Percentiles rank a stretch among this genome's conserved stretches.
phyloP scores from a whole-genome alignment of 2,797 vertebrate species.

The Poeciliopsis presidionis region DNA sequence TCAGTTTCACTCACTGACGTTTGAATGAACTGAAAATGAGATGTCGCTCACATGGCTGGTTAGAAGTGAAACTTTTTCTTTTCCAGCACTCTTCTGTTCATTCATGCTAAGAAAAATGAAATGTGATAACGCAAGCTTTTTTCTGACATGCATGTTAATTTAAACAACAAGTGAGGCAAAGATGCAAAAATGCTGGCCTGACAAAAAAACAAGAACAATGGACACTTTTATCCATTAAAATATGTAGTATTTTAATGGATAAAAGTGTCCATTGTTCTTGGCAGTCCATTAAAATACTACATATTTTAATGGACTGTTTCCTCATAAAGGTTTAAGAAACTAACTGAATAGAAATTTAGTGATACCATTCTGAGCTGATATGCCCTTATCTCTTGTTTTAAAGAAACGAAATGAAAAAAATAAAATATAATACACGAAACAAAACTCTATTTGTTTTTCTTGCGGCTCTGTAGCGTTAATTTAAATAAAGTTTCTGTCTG shows the following conservation, averaged over 20 bases:
- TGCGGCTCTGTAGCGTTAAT: constrained; percentile 42
- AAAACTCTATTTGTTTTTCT: constrained; percentile 46
- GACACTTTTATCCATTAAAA: neutral
- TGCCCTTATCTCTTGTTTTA: constrained; percentile 31
- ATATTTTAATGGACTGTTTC: neutral
- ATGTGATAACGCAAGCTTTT: neutral
- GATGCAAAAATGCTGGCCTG: neutral
- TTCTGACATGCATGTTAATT: constrained; percentile 15
- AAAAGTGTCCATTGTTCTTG: no score
- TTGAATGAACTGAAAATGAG: neutral
- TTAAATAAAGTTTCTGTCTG: constrained; percentile 26
- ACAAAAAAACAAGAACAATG: neutral
- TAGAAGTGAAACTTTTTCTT: neutral
- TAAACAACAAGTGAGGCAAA: constrained; percentile 5
- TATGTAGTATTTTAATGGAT: no score
- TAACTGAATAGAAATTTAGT: neutral
- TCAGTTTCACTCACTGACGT: constrained; percentile 31
- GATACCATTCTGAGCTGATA: constrained; percentile 14
- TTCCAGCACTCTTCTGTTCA: neutral
- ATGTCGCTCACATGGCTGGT: neutral
- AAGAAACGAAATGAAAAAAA: constrained; percentile 8
- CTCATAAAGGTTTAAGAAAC: constrained; percentile 1
- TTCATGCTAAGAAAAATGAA: neutral
- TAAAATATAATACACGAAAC: neutral
- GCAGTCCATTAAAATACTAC: neutral